These are phyloP conservation scores for Sturnus vulgaris DNA, from an alignment of 2,113 vertebrate genomes.

Conservation along the genomic window DNA sequence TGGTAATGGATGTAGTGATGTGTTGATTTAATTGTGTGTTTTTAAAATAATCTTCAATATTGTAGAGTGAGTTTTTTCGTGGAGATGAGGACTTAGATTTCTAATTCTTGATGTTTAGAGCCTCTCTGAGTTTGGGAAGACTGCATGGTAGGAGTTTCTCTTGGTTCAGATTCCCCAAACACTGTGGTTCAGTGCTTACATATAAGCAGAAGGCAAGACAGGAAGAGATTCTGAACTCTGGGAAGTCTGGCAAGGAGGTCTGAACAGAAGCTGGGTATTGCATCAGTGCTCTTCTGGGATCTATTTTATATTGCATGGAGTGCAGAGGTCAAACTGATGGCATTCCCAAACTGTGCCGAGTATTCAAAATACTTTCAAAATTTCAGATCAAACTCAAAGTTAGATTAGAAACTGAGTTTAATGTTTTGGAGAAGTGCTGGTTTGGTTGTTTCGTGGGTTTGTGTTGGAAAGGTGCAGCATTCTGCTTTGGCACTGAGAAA, in stretches of 20 bases:
- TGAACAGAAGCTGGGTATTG: background rate
- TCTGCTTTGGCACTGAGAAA: background rate
- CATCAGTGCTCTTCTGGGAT: background rate
- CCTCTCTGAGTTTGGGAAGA: background rate
- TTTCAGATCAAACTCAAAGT: background rate
- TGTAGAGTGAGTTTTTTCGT: background rate
- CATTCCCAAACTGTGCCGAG: background rate
- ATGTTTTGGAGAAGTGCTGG: background rate
- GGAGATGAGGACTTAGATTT: background rate
- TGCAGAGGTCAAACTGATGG: background rate
- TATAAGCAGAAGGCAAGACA: background rate
- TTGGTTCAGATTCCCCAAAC: background rate
- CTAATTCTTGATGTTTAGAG: background rate
- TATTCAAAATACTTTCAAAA: background rate
- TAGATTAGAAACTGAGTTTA: background rate
- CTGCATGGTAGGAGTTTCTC: background rate
- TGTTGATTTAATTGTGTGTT: background rate
- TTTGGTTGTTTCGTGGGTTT: background rate
- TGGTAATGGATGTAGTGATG: background rate
- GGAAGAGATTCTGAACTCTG: background rate
- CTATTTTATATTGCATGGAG: background rate
- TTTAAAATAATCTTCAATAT: background rate
- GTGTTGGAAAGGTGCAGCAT: background rate
- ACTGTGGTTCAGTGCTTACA: background rate
- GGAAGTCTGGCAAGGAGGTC: background rate